Conservation (phyloP, 2,888 invertebrate species). For the Gisinianus flammeolus region DNA sequence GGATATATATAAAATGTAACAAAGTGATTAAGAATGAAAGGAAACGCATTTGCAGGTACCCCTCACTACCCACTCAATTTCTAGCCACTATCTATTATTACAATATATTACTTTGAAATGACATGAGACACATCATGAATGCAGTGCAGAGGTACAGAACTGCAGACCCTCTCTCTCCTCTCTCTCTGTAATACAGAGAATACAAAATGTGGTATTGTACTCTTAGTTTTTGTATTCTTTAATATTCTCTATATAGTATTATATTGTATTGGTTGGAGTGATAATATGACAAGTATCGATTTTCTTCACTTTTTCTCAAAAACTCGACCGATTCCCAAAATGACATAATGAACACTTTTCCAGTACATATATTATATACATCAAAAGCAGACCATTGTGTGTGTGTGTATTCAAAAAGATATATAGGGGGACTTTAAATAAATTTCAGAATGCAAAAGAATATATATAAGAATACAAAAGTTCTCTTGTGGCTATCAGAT, state of each 20-base stretch:
- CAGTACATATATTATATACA: not conserved
- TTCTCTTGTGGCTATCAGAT: no score
- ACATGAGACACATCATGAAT: not conserved
- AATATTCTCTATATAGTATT: not conserved
- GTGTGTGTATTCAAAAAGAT: not conserved
- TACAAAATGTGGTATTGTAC: not conserved
- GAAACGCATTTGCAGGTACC: not conserved
- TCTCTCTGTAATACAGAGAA: not conserved
- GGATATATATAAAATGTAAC: not conserved
- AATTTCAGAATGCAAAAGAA: not conserved
- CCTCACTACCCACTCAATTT: not conserved
- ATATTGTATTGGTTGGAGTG: not conserved
- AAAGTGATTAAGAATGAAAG: no score
- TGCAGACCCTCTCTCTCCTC: no score
- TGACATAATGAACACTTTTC: not conserved
- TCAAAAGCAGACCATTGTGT: not conserved
- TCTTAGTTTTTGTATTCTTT: not conserved
- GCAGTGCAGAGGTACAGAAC: not conserved
- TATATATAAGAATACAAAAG: no score
- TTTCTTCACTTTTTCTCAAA: not conserved
- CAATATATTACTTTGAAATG: not conserved
- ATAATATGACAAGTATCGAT: not conserved
- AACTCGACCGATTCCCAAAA: not conserved
- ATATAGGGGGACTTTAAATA: not conserved
- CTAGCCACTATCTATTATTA: not conserved